Percentiles rank a stretch among this genome's conserved stretches.
phyloP scores from a whole-genome alignment of 2,888 invertebrate genomes.

The Phengaris alcon region DNA sequence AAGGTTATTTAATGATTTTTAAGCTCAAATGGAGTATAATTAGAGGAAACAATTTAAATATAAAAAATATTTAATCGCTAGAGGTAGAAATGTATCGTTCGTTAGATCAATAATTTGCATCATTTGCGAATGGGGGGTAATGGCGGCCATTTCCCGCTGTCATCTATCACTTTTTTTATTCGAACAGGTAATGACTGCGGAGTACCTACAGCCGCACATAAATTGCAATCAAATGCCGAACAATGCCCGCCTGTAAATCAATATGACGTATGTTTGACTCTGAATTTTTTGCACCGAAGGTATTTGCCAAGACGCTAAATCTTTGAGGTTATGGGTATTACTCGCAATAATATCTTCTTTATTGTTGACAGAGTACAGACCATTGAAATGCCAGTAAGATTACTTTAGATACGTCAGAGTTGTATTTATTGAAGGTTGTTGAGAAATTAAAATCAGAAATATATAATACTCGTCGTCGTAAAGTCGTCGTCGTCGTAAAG shows the following conservation, averaged over 20 bases:
- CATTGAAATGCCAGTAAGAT: neutral
- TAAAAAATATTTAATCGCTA: too few species aligned
- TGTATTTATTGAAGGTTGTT: too few species aligned
- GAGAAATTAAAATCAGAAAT: too few species aligned
- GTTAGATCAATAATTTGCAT: neutral
- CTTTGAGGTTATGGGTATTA: neutral
- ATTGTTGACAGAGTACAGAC: neutral
- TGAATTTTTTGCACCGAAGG: neutral
- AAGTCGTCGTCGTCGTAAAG: too few species aligned
- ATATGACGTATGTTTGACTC: conserved; percentile 13
- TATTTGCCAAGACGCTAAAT: conserved; percentile 10
- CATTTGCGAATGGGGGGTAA: conserved; percentile 5
- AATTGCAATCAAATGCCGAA: conserved; percentile 12
- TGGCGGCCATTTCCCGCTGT: conserved; percentile 48
- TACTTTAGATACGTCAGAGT: neutral
- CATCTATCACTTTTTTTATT: conserved; percentile 51
- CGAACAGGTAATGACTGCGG: conserved; percentile 35
- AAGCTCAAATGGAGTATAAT: too few species aligned
- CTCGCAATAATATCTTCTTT: neutral
- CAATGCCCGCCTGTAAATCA: conserved; percentile 19
- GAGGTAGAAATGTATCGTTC: too few species aligned
- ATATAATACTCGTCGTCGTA: too few species aligned
- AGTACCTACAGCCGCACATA: conserved; percentile 19
- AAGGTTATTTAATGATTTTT: too few species aligned
- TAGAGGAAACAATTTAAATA: too few species aligned